Conservation (phyloP, 2,797 vertebrate genomes). For the Macrochelys suwanniensis region DNA sequence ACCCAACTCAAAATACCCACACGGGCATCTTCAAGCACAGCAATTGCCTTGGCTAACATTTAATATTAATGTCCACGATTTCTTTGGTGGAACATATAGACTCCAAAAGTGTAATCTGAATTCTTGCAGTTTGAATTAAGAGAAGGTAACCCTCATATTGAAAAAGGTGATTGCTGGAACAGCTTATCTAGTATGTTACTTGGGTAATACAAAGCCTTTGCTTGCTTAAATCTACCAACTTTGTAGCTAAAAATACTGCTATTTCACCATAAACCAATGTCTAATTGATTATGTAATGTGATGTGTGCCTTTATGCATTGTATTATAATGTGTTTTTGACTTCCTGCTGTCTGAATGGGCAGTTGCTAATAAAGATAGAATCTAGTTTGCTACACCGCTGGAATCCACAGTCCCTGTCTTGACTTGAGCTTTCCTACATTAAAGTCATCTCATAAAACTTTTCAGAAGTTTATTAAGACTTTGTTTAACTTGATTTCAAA, state of each 20-base stretch:
- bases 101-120: not conserved
- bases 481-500: not conserved
- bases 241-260: constrained; percentile 6
- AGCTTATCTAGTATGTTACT: not conserved
- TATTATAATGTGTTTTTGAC: constrained; percentile 11
- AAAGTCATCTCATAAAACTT: constrained; percentile 12
- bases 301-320: not conserved
- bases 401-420: not conserved
- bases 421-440: constrained; percentile 8
- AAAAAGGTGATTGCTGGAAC: not conserved
- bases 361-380: constrained; percentile 9
- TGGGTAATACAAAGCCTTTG: not conserved
- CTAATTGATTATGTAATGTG: constrained; percentile 33
- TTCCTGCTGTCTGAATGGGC: not conserved
- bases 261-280: constrained; percentile 29
- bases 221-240: constrained; percentile 15
- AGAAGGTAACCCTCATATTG: not conserved
- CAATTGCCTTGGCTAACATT: not conserved
- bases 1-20: not conserved
- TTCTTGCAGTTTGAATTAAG: not conserved
- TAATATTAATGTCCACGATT: not conserved
- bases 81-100: not conserved
- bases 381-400: not conserved
- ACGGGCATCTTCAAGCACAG: not conserved
- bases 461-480: constrained; percentile 33